Evolutionary conservation across 2,888 invertebrate genomes (phyloP).

Genomic region (Parnassius glacialis): DNA sequence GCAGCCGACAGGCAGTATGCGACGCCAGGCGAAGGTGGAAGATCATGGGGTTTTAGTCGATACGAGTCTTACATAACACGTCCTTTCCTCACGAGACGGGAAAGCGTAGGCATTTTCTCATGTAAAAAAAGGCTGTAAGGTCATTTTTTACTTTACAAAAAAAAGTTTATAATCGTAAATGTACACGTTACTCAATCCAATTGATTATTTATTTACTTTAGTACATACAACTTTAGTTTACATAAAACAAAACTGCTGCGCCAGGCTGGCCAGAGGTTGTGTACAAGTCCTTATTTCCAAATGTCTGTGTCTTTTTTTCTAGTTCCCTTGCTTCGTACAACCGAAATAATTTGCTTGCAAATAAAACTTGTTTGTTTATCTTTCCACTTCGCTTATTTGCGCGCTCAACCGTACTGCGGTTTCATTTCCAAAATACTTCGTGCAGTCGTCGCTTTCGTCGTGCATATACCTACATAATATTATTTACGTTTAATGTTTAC

Average conservation of each 20-base stretch:
- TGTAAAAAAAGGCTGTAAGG: too few relatives aligned
- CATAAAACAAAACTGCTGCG: too few relatives aligned
- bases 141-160: too few relatives aligned
- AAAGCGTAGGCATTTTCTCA: too few relatives aligned
- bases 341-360: slow-evolving; percentile 16
- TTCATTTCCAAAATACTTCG: slow-evolving; percentile 14
- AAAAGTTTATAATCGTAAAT: too few relatives aligned
- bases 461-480: neutral
- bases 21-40: too few relatives aligned
- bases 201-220: too few relatives aligned
- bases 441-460: neutral
- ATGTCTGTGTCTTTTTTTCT: neutral
- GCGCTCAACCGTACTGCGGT: slow-evolving; percentile 11
- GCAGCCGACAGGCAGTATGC: too few relatives aligned
- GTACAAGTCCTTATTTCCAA: neutral
- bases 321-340: slow-evolving; percentile 2
- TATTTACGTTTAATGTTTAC: neutral
- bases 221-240: neutral
- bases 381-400: slow-evolving; percentile 17
- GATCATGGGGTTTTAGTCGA: too few relatives aligned
- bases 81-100: too few relatives aligned
- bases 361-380: slow-evolving; percentile 22
- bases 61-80: too few relatives aligned
- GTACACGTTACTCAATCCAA: too few relatives aligned
- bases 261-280: neutral